phyloP scores from a whole-genome alignment of 2,888 invertebrate species.

The Agrochola circellaris region DNA sequence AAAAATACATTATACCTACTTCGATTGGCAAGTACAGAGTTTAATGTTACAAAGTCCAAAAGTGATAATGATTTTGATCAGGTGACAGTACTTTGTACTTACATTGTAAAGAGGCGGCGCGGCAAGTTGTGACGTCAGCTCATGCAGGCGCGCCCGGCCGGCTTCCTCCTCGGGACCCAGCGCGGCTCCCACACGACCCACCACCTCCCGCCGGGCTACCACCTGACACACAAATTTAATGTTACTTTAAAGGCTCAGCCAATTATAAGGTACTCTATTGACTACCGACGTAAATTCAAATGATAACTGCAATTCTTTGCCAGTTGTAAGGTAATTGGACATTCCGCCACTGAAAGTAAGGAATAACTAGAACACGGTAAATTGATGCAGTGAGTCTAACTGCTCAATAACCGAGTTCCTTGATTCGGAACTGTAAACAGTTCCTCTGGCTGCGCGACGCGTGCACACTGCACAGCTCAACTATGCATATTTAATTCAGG shows the following conservation, averaged over 20 bases:
- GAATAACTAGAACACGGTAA: no score
- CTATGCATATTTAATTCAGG: neutral
- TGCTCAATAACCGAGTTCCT: neutral
- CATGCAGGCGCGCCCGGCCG: slow-evolving; percentile 96
- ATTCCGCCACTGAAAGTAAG: no score
- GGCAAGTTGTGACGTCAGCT: slow-evolving; percentile 96
- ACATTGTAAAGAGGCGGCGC: slow-evolving; percentile 98
- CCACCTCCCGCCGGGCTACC: slow-evolving; percentile 96
- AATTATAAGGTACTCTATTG: slow-evolving; percentile 80
- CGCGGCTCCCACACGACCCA: slow-evolving; percentile 96
- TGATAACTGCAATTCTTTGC: no score
- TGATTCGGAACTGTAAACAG: no score
- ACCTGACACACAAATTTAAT: slow-evolving; percentile 89
- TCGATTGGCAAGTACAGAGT: neutral
- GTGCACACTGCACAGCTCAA: slow-evolving; percentile 23
- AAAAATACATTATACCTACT: neutral
- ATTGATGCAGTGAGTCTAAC: neutral
- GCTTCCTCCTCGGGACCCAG: slow-evolving; percentile 97
- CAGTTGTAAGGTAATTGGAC: no score
- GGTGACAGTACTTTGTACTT: slow-evolving; percentile 64
- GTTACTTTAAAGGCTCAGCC: neutral
- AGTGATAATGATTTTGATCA: neutral
- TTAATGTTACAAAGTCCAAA: neutral
- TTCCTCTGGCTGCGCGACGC: slow-evolving; percentile 91
- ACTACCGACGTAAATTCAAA: neutral